Evolutionary conservation across 2,888 invertebrate genomes (phyloP), one percentile per base, ranked within the genome.

Genomic region (Dione juno): DNA sequence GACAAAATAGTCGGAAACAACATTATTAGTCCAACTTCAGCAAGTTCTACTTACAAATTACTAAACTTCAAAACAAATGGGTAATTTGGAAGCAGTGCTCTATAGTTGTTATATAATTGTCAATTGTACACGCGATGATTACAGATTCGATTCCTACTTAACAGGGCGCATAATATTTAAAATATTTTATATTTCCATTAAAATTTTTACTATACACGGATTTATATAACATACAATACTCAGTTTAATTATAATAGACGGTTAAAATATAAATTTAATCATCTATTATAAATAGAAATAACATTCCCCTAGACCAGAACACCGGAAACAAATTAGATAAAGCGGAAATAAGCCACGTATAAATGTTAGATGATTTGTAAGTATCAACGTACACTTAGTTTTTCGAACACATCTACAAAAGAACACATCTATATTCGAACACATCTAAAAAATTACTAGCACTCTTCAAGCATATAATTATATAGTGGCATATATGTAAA

Each of bases 1-100:
- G 28, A 59, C 43, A 58, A 57, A 66, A 70, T 48, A 45, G 37
- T 63, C 41, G 28, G 45, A 70, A 69, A 70, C 70, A 72, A 72
- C 64, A 66, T 66, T 66, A 72, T 72, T 72, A 67, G 70, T 64
- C 61, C 40, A 67, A 70, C 57, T 67, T 37, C 16, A 59, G 45
- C 43, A 21, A 40, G 48, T 64, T 50, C 37, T 37, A 19, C 16
- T 14, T 50, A 70, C 70, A 70, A 70, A 70, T 70, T 53, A 54
- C 54, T 21, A 35, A 70, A 63, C 70, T 67, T 52, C 21, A 64
- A 40, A 37, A 64, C 40, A 52, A 40, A 61, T 45, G n/a, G 58
- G 43, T 8, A 64, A 50, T 64, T 64, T 21, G 35, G 64, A 48
- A 40, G 37, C 50, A 40, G 35, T 37, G 35, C 11, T 28, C 48